Evolutionary conservation across 2,797 vertebrate genomes (phyloP).

Genomic region (Sparus aurata): DNA sequence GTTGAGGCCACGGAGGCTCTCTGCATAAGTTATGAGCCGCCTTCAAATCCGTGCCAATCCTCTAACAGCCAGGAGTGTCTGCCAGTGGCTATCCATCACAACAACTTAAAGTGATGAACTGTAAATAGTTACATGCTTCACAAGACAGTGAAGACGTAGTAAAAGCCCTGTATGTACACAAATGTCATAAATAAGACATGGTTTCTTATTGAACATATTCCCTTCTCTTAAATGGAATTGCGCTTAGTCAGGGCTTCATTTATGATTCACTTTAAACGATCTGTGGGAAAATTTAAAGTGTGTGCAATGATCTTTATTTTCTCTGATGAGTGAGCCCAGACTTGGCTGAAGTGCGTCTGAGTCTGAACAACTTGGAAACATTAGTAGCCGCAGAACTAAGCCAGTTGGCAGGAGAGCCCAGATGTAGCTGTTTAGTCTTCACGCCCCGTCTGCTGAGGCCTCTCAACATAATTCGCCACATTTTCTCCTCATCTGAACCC

Average conservation of each 20-base stretch:
- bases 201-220: background rate
- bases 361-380: constrained; percentile 47
- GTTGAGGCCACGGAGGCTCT: constrained; percentile 46
- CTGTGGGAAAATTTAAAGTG: constrained; percentile 32
- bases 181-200: constrained; percentile 1
- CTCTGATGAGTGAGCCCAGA: constrained; percentile 25
- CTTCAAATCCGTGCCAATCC: constrained; percentile 41
- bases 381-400: constrained; percentile 19
- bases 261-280: constrained; percentile 32
- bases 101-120: constrained; percentile 29
- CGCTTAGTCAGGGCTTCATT: constrained; percentile 9
- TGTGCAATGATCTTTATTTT: constrained; percentile 25
- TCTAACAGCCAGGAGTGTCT: constrained; percentile 39
- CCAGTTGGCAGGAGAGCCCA: constrained; percentile 44
- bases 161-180: background rate
- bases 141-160: constrained; percentile 14
- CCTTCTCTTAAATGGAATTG: constrained; percentile 10
- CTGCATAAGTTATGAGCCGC: constrained; percentile 61
- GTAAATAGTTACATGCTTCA: constrained; percentile 30
- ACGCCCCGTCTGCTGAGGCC: constrained; percentile 13
- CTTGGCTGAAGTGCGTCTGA: constrained; percentile 29
- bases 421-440: constrained; percentile 60
- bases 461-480: constrained; percentile 53
- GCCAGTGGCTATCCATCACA: constrained; percentile 44
- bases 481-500: constrained; percentile 42